Evolutionary conservation across 2,888 invertebrate species (phyloP), one percentile per base, ranked within the genome.

Genomic region (Apeira syringaria): DNA sequence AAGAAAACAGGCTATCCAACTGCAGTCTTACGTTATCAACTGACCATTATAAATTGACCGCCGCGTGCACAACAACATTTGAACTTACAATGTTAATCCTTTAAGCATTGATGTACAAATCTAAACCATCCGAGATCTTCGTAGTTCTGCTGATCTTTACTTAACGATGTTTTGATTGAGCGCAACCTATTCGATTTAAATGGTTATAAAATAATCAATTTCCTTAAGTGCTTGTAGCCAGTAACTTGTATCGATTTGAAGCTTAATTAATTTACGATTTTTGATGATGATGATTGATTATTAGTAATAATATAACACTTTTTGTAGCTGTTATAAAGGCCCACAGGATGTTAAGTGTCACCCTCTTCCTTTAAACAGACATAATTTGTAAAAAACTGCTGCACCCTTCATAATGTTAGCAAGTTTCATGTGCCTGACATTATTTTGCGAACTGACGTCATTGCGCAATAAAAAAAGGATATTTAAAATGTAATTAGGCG

Each of bases 151-250:
- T 46, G 55, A 30, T 42, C 2, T 46, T 40, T 34, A 41, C 47
- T 50, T 47, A 51, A 67, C 52, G 48, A 59, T 54, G 35, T 46
- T 61, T 58, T 65, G 58, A 71, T 69, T 64, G 66, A 53, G 52
- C 64, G 50, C 57, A 51, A 44, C 63, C 53, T 50, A 69, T 68
- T 58, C 50, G 40, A 44, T 65, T 68, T 59, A 39, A 53, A 49
- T 47, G 50, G 24, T 49, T 47, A 49, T 50, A 42, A 45, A 56
- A 47, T 47, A 47, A 47, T 49, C 43, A 41, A 41, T 48, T 31
- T 50, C 26, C 38, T 38, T 41, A 35, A 47, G 40, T 32, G 44
- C 9, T 36, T 17, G 22, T 2, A 15, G 13, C 30, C n/a, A 35
- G 44, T 45, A 36, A 42, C 30, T 33, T 5, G 27, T 34, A 42